Evolutionary conservation across 2,888 invertebrate species (phyloP).

Genomic region (Seira ritae): DNA sequence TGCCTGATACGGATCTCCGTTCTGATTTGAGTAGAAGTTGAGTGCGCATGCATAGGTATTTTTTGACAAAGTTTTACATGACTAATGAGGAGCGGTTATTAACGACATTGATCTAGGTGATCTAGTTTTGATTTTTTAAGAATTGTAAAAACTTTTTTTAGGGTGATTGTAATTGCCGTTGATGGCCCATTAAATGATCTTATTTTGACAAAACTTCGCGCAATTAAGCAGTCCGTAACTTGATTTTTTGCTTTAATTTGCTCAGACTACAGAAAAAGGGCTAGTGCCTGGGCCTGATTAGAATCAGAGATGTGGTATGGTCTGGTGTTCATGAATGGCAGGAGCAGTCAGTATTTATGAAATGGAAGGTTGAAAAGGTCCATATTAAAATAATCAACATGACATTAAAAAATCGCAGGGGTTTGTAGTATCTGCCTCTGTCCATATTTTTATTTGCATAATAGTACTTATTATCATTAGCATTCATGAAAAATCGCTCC

Average conservation of each 20-base stretch:
- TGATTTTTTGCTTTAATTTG: neutral
- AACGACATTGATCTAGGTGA: conserved; percentile 41
- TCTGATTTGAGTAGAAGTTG: too few relatives aligned
- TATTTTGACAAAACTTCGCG: conserved; percentile 53
- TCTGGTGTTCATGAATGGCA: neutral
- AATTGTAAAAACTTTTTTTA: conserved; percentile 29
- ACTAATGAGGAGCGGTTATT: neutral
- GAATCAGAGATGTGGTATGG: conserved; percentile 15
- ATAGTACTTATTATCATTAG: conserved; percentile 41
- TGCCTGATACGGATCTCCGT: neutral
- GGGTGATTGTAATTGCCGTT: conserved; percentile 47
- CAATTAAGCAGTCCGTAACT: conserved; percentile 22
- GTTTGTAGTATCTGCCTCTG: neutral
- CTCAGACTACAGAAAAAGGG: neutral
- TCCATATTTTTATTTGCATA: neutral
- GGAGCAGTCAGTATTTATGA: neutral
- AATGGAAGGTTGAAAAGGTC: neutral
- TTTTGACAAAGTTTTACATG: neutral
- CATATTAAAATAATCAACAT: neutral
- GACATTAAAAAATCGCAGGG: neutral
- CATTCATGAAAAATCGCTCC: conserved; percentile 48
- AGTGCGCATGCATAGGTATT: too few relatives aligned
- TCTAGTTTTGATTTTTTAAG: conserved; percentile 39
- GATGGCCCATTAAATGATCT: conserved; percentile 46
- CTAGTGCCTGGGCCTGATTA: neutral